Percentiles rank a stretch among this genome's conserved stretches.
phyloP scores from a whole-genome alignment of 2,888 invertebrate species.

The Xestia xanthographa region DNA sequence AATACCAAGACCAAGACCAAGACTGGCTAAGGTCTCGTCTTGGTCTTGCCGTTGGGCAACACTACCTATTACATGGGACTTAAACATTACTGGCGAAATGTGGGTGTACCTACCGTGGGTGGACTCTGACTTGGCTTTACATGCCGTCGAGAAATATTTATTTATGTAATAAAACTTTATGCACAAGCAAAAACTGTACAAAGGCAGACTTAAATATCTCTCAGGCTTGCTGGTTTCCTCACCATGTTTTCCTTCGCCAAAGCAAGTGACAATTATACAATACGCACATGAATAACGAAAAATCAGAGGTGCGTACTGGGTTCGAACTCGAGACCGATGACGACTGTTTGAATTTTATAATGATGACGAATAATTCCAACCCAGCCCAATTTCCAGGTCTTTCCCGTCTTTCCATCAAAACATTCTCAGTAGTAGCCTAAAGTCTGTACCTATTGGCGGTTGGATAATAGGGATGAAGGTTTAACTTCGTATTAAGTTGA shows the following conservation, averaged over 20 bases:
- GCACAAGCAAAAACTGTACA: too few species aligned
- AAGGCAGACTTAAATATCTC: too few species aligned
- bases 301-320: not conserved
- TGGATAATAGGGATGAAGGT: not conserved
- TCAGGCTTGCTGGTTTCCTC: not conserved
- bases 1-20: too few species aligned
- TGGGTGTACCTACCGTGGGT: not conserved
- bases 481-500: not conserved
- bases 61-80: not conserved
- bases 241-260: not conserved
- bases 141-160: too few species aligned
- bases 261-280: not conserved
- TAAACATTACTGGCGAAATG: not conserved
- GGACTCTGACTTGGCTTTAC: too few species aligned
- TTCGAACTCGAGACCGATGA: too few species aligned
- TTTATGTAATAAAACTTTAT: too few species aligned
- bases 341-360: too few species aligned
- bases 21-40: too few species aligned
- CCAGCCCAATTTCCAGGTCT: not conserved
- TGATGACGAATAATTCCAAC: too few species aligned
- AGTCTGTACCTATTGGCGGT: not conserved
- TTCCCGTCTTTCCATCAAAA: not conserved
- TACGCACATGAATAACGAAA: not conserved
- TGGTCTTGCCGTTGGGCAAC: too few species aligned
- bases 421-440: not conserved